Conservation (phyloP, 2,797 vertebrate species). For the Poecilia gillii region DNA sequence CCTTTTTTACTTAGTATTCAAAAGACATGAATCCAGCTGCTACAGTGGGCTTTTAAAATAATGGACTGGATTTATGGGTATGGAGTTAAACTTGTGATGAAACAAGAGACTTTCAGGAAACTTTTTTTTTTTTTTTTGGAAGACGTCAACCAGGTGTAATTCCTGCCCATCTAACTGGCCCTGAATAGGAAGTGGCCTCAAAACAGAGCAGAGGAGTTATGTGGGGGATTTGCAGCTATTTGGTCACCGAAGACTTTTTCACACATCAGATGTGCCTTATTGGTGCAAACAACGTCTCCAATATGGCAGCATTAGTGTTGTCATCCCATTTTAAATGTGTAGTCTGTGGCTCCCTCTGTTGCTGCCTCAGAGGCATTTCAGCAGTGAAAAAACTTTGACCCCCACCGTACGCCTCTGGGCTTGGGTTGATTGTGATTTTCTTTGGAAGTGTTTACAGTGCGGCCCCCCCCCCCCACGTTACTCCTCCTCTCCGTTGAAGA, state of each 20-base stretch:
- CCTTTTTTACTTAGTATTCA: constrained; percentile 51
- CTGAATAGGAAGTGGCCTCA: constrained; percentile 41
- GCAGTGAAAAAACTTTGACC: neutral
- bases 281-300: neutral
- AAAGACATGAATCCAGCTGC: constrained; percentile 75
- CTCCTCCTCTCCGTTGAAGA: constrained; percentile 44
- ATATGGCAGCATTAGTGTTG: neutral
- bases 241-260: neutral
- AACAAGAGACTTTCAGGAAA: constrained; percentile 11
- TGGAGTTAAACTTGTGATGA: constrained; percentile 31
- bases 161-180: constrained; percentile 39
- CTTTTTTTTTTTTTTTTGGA: neutral
- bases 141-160: constrained; percentile 9
- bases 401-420: neutral
- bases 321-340: neutral
- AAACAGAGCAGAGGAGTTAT: constrained; percentile 43
- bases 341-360: neutral
- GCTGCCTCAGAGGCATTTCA: neutral
- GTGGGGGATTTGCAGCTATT: constrained; percentile 16
- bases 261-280: neutral
- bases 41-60: constrained; percentile 62
- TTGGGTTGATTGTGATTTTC: neutral
- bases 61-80: constrained; percentile 39
- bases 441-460: neutral
- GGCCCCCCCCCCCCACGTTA: constrained; percentile 31